These are phyloP conservation scores for Podotricha telesiphe DNA, from an alignment of 2,888 invertebrate genomes.

Conservation along the genomic window DNA sequence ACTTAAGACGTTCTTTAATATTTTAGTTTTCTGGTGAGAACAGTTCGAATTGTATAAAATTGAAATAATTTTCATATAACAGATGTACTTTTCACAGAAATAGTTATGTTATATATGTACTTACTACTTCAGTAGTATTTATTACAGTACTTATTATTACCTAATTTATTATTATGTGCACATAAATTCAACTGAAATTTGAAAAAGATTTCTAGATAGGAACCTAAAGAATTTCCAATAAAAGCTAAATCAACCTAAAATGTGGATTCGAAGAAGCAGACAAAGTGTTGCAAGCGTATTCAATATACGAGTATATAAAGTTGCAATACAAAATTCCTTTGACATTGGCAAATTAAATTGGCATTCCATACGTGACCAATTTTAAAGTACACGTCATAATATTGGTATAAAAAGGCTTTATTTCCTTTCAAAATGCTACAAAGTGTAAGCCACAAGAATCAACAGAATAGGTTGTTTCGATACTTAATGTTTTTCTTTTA, in stretches of 20 bases:
- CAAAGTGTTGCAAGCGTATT: constrained; percentile 14
- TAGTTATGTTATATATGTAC: not conserved
- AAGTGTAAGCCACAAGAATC: not conserved
- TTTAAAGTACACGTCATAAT: constrained; percentile 16
- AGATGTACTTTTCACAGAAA: not conserved
- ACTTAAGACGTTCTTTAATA: not conserved
- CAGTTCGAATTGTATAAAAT: not conserved
- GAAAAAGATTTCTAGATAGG: not conserved
- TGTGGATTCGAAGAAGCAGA: constrained; percentile 13
- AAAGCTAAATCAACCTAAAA: constrained; percentile 3
- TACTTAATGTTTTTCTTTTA: not conserved
- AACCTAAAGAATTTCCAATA: not conserved
- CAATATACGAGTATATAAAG: constrained; percentile 19
- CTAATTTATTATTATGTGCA: not conserved
- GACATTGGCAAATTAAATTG: constrained; percentile 46
- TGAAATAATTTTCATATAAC: not conserved
- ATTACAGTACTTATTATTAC: too few species aligned
- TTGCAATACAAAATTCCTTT: constrained; percentile 38
- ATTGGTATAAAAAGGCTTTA: constrained; percentile 7
- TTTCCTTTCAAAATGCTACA: constrained; percentile 3
- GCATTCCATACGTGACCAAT: constrained; percentile 37
- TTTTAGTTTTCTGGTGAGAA: not conserved
- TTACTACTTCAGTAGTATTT: not conserved
- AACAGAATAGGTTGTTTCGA: not conserved
- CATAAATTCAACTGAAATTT: not conserved